phyloP scores from a whole-genome alignment of 2,797 vertebrate species.

The Microhierax caerulescens region DNA sequence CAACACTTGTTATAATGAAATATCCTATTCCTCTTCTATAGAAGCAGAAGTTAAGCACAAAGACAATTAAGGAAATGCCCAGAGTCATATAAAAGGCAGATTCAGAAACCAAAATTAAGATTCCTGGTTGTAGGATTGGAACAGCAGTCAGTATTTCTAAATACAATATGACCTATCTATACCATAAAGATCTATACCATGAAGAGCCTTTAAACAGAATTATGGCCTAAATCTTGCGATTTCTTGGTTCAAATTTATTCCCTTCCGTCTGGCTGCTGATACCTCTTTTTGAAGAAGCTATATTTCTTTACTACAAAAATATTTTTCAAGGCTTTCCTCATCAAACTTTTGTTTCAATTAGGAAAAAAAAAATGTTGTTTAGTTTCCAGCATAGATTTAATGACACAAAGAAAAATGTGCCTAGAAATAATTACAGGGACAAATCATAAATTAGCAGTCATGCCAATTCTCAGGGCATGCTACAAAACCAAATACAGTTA shows the following conservation, averaged over 20 bases:
- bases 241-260: neutral
- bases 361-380: neutral
- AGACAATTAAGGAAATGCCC: neutral
- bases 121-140: neutral
- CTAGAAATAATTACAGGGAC: conserved; percentile 12
- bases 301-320: neutral
- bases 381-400: conserved; percentile 29
- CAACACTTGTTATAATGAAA: neutral
- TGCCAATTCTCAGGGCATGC: neutral
- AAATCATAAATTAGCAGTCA: conserved; percentile 11
- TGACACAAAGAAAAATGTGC: conserved; percentile 13
- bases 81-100: neutral
- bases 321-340: conserved; percentile 11
- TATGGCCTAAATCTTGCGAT: neutral
- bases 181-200: neutral
- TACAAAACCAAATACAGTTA: neutral
- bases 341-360: neutral
- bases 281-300: neutral
- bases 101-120: neutral
- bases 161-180: neutral
- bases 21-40: neutral
- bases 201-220: neutral
- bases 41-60: neutral
- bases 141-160: neutral
- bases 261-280: neutral